Percentiles rank a stretch among this genome's conserved stretches.
Evolutionary conservation across 2,797 vertebrate genomes (phyloP).

Genomic region (Tokudaia tokunoshimensis): DNA sequence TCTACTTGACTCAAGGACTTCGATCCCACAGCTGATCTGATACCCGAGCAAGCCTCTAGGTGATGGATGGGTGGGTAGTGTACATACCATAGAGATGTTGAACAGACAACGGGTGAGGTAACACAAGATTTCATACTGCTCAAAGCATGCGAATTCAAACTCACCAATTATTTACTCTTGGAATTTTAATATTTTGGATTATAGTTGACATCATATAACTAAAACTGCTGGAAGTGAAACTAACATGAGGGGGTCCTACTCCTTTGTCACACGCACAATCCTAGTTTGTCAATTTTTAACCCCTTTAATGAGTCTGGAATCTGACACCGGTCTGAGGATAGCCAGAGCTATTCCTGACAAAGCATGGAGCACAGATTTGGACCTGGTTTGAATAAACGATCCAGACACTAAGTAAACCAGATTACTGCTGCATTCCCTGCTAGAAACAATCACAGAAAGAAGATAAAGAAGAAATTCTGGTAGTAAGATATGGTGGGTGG

Average conservation of each 20-base stretch:
- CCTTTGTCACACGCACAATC: not conserved
- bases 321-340: not conserved
- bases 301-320: not conserved
- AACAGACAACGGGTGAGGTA: not conserved
- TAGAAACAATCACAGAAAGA: not conserved
- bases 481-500: not conserved
- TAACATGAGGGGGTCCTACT: fast-evolving
- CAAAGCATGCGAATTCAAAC: not conserved
- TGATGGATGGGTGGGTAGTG: not conserved
- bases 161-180: not conserved
- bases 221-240: not conserved
- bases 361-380: not conserved
- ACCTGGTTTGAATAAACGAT: not conserved
- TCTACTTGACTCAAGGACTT: not conserved
- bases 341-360: not conserved
- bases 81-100: not conserved
- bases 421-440: too few relatives aligned
- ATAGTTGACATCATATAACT: not conserved
- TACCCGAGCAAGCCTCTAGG: too few relatives aligned
- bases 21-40: not conserved
- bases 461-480: slow-evolving; percentile 1
- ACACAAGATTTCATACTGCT: not conserved
- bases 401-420: not conserved
- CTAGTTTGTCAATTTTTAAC: not conserved
- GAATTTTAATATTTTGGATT: not conserved